A percentile compares a stretch with the other conserved stretches of the same genome.
Evolutionary conservation across 2,113 vertebrate species (phyloP).

Genomic region (Dicaeum eximium): DNA sequence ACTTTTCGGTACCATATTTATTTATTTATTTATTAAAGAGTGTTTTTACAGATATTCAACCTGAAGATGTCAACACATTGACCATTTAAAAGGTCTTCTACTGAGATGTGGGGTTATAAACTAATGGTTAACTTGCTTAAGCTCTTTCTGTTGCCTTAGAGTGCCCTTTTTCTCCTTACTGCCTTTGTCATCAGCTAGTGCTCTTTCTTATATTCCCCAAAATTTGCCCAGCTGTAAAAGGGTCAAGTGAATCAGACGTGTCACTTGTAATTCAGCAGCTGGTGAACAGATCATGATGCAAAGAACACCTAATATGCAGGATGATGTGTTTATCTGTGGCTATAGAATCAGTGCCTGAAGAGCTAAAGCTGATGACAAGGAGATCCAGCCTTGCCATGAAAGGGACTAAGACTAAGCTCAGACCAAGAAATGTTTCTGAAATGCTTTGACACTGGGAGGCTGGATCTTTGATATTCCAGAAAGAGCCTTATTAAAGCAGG

Average conservation of each 20-base stretch:
- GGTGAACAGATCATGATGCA: constrained; percentile 36
- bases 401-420: constrained; percentile 19
- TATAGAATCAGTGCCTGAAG: not conserved
- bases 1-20: not conserved
- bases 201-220: not conserved
- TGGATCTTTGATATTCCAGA: not conserved
- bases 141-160: not conserved
- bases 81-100: not conserved
- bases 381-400: not conserved
- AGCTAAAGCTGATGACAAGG: constrained; percentile 21
- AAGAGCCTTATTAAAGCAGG: not conserved
- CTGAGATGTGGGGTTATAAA: not conserved
- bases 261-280: constrained; percentile 47
- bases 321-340: not conserved
- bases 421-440: not conserved
- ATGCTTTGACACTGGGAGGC: not conserved
- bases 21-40: not conserved
- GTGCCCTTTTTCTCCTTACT: not conserved
- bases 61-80: not conserved
- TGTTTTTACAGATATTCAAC: not conserved
- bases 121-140: not conserved
- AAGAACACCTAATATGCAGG: not conserved
- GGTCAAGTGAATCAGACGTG: constrained; percentile 13
- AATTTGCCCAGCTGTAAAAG: constrained; percentile 17
- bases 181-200: not conserved